Evolutionary conservation across 1,140 invertebrate genomes (phyloP).

Genomic region (Drosophila persimilis): DNA sequence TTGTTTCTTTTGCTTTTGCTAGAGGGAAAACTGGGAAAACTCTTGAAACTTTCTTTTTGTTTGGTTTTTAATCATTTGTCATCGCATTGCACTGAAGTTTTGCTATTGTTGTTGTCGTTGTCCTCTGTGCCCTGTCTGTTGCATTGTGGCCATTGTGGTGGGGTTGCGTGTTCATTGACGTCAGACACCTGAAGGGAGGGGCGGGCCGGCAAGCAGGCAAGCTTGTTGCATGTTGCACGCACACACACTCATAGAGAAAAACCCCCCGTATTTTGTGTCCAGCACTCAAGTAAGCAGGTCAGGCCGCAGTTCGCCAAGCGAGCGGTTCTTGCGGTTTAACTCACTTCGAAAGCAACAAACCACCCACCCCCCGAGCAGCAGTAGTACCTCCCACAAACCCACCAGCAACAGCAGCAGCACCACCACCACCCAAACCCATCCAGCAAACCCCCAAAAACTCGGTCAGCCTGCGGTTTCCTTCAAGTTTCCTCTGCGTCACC

Average conservation of each 20-base stretch:
- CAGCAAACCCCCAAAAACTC: constrained; percentile 26
- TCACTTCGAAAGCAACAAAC: constrained; percentile 35
- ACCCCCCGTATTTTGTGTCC: constrained; percentile 18
- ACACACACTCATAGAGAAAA: constrained; percentile 40
- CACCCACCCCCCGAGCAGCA: background rate
- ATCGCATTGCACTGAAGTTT: constrained; percentile 54
- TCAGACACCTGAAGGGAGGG: constrained; percentile 22
- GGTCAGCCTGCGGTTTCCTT: constrained; percentile 62
- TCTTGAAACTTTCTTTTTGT: background rate
- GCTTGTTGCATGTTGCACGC: constrained; percentile 71
- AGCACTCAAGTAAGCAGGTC: constrained; percentile 76
- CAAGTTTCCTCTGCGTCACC: constrained; percentile 45
- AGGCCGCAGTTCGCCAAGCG: constrained; percentile 57
- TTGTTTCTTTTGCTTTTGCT: background rate
- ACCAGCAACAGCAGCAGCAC: background rate
- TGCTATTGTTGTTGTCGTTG: constrained; percentile 28
- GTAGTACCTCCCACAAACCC: constrained; percentile 15
- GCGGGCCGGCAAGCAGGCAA: background rate
- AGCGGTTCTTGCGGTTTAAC: constrained; percentile 71
- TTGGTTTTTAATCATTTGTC: constrained; percentile 66
- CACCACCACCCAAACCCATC: constrained; percentile 6
- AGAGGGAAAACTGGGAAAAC: too few species aligned
- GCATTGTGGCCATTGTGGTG: constrained; percentile 59
- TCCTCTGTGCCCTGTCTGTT: constrained; percentile 39
- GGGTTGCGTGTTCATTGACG: constrained; percentile 72